Evolutionary conservation across 1,140 invertebrate genomes (phyloP), one percentile per base, ranked within the genome.

Genomic region (Macrobrachium rosenbergii): DNA sequence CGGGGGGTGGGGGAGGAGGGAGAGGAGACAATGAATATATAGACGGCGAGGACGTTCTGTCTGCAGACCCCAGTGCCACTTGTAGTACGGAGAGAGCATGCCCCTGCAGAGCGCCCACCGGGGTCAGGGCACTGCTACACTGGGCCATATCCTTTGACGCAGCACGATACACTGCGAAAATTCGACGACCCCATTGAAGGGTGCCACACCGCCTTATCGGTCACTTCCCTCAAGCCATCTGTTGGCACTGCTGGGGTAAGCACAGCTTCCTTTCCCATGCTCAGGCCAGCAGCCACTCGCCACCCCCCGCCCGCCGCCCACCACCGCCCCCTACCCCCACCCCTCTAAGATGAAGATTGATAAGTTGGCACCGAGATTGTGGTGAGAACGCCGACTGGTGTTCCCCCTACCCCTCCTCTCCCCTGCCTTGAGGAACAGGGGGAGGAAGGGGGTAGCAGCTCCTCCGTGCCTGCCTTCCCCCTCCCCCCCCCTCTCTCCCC

Each of bases 311-410:
- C 19, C 80, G 37, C 58, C 37, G 43, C 82, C 80, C 52, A 2
- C 52, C 52, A 2, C 52, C 12, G 6, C 52, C 52, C 52, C 82
- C 82, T 60, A 69, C 62, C 72, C 17, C 37, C 80, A 67, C 67
- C 60, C 43, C 82, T 62, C 52, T 75, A 83, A 83, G 82, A 83
- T 83, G 82, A 83, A 83, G 82, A 83, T 83, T 83, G 82, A 83
- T 83, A 83, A 76, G 72, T 83, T 83, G 82, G 72, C 82, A 75
- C 82, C 43, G 82, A 83, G 82, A 83, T 83, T 83, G 82, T 83
- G 82, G 72, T 83, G 82, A 77, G 82, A 83, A 77, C 72, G 58
- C 52, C 23, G 28, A 23, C 69, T 21, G 45, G 45, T 23, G 19
- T 37, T 23, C 17, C 82, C 11, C 10, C 45, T 59, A 52, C 45